These are phyloP conservation scores for Pherbina coryleti DNA, from an alignment of 2,888 invertebrate genomes.

Conservation along the genomic window DNA sequence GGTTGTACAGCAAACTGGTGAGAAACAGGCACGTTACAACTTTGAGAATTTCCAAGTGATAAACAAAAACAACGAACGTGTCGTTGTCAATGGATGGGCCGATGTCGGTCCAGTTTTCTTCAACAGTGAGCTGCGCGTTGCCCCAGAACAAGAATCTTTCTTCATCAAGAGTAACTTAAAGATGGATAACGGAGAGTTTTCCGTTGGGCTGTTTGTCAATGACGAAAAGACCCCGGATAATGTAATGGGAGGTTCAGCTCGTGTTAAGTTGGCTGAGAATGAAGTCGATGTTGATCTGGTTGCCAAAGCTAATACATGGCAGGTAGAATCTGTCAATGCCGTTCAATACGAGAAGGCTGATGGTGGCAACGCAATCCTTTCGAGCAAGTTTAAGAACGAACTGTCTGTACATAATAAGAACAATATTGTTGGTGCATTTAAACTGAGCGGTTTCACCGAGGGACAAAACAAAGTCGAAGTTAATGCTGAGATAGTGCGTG, in stretches of 20 bases:
- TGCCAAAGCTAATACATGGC: conserved; percentile 53
- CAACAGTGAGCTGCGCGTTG: conserved; percentile 55
- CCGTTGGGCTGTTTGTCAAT: conserved; percentile 57
- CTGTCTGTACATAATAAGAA: conserved; percentile 51
- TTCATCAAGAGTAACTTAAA: conserved; percentile 56
- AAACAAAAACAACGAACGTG: conserved; percentile 51
- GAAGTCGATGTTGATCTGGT: conserved; percentile 49
- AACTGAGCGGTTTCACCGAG: conserved; percentile 70
- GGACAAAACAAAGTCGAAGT: conserved; percentile 66
- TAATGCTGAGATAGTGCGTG: conserved; percentile 73
- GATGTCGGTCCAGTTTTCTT: conserved; percentile 53
- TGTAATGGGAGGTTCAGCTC: conserved; percentile 56
- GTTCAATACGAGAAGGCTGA: conserved; percentile 51
- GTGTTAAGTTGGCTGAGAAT: conserved; percentile 48
- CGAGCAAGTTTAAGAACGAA: conserved; percentile 53
- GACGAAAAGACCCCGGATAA: conserved; percentile 54
- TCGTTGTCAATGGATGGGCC: conserved; percentile 61
- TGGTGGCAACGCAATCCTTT: conserved; percentile 40
- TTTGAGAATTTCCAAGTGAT: conserved; percentile 63
- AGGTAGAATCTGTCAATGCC: conserved; percentile 40
- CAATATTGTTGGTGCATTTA: conserved; percentile 49
- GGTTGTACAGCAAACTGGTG: conserved; percentile 52
- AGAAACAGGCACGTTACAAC: conserved; percentile 54
- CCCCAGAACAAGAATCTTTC: conserved; percentile 52
- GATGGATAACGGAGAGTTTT: conserved; percentile 54